Evolutionary conservation across 2,113 vertebrate species (phyloP).

Genomic region (Eulacestoma nigropectus): DNA sequence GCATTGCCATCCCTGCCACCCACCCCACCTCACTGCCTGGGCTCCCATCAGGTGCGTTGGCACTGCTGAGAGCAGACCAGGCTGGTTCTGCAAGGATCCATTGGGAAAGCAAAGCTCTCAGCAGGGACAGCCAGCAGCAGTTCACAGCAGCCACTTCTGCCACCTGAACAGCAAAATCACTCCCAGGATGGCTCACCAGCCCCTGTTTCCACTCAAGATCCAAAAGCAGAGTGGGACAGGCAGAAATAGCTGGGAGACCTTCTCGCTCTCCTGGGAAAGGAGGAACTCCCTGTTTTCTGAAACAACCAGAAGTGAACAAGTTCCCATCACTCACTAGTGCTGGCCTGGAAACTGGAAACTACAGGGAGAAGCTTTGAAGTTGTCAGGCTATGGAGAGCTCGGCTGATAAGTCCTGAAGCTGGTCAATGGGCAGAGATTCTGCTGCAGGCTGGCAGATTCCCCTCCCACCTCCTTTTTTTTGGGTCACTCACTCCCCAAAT

Average conservation of each 20-base stretch:
- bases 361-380: background rate
- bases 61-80: background rate
- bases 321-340: background rate
- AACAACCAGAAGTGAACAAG: background rate
- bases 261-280: background rate
- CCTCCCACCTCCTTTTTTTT: background rate
- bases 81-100: constrained; percentile 28
- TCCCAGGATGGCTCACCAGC: background rate
- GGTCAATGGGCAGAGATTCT: background rate
- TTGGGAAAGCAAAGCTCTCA: background rate
- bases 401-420: background rate
- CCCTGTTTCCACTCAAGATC: background rate
- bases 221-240: background rate
- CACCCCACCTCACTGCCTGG: background rate
- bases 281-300: background rate
- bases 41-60: background rate
- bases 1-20: background rate
- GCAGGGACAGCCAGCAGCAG: background rate
- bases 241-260: background rate
- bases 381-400: background rate
- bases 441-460: background rate
- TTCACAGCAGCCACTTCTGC: background rate
- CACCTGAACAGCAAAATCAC: background rate
- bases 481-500: constrained; percentile 1
- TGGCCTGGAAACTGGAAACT: background rate